Base-by-base conservation (phyloP, 2,888 invertebrate species). In the Rotaria socialis region DNA sequence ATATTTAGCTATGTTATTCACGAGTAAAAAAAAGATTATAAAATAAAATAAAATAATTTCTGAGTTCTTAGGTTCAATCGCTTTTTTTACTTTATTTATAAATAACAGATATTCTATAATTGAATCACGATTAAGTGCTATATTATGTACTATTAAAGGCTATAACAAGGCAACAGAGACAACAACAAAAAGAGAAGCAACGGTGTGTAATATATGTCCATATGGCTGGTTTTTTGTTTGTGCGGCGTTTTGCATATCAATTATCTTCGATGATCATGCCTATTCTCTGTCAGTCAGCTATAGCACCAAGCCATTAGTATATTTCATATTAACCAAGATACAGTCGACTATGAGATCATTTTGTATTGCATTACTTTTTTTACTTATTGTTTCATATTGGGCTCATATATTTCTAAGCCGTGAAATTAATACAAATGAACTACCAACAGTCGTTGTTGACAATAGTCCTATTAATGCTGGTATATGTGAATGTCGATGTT, bases 401-500 rank as follows among this genome's bases (percentile, higher is more conserved):
- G 35, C 19, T 35, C 67, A 67, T 67, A 0, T 67, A 19, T 67
- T 67, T 35, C 0, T 67, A 6, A 67, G 35, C 35, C 67, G 19
- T 35, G 27, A 27, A 11, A 0, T 67, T 3, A 4, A 67, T 67
- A 10, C 27, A 27, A 67, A 35, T 67, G 67, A 67, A 19, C 16
- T 35, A 35, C 19, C 10, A 6, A 35, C 35, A 5, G 5, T 67
- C 5, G 14, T 67, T 19, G 16, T 27, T 35, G 35, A 35, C 4
- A 35, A 67, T 3, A 35, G 11, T 67, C 35, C 22, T 55, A 22
- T 55, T 16, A 6, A 19, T 35, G 19, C 3, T 67, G 67, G 35
- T 35, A 67, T 67, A 67, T 67, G 67, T 67, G 67, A 67, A 67
- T 67, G 67, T 67, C 67, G 35, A 67, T 67, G 67, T 67, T 67